Percentiles rank a stretch among this genome's conserved stretches.
These are phyloP conservation scores for Leucosticte australis DNA, from an alignment of 2,113 vertebrate genomes.

Conservation along the genomic window DNA sequence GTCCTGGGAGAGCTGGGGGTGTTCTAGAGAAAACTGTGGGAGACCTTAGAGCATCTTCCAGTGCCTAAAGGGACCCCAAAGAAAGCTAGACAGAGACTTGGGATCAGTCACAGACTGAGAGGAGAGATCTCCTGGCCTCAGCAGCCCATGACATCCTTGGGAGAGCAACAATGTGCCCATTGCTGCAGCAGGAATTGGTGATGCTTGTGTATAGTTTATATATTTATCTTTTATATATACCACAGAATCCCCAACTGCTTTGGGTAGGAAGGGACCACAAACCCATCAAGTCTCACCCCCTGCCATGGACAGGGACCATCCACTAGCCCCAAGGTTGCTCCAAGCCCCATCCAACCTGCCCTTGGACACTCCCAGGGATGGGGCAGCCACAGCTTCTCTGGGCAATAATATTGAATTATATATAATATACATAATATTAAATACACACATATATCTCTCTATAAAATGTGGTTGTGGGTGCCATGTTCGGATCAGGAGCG, in stretches of 20 bases:
- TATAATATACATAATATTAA: neutral
- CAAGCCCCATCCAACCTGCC: rapidly evolving
- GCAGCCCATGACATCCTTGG: neutral
- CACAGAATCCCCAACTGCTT: neutral
- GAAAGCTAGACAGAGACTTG: neutral
- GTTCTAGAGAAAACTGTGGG: neutral
- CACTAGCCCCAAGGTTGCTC: neutral
- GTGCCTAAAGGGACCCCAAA: neutral
- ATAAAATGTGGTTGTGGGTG: neutral
- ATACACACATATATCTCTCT: neutral
- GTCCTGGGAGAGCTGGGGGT: neutral
- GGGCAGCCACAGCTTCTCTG: neutral
- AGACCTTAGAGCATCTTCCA: neutral
- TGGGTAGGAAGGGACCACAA: neutral
- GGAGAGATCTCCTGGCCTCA: neutral
- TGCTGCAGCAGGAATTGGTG: neutral
- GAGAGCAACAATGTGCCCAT: neutral
- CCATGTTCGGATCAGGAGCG: neutral
- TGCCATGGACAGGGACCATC: neutral
- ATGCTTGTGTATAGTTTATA: neutral
- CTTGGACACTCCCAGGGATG: neutral
- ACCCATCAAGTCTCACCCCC: neutral
- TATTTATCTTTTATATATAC: neutral
- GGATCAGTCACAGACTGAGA: neutral
- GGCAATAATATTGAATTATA: neutral